A percentile compares a stretch with the other conserved stretches of the same genome.
Evolutionary conservation across 2,888 invertebrate species (phyloP).

Genomic region (Melanostoma mellinum): DNA sequence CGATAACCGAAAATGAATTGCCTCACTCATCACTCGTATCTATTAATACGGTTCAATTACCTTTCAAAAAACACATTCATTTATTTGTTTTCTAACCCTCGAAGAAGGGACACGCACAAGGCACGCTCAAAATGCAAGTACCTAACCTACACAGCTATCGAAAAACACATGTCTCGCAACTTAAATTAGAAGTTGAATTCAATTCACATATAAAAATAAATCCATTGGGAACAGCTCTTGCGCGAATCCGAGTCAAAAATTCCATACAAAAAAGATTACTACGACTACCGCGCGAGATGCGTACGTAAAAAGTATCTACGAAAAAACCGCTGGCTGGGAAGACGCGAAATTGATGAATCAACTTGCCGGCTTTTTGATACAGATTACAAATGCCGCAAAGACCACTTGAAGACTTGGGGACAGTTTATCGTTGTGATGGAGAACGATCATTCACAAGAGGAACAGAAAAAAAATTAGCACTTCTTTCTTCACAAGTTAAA

Average conservation of each 20-base stretch:
- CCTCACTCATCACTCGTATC: conserved; percentile 64
- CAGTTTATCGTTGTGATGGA: neutral
- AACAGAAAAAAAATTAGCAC: neutral
- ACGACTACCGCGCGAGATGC: neutral
- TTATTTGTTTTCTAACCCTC: conserved; percentile 36
- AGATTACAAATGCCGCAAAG: conserved; percentile 11
- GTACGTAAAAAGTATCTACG: neutral
- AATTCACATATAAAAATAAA: conserved; percentile 20
- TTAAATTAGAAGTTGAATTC: conserved; percentile 20
- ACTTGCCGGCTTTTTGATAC: conserved; percentile 35
- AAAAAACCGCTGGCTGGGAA: neutral
- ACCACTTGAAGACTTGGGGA: neutral
- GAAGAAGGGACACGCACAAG: conserved; percentile 2
- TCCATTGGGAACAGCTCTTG: conserved; percentile 37
- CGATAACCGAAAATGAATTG: conserved; percentile 66
- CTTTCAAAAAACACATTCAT: conserved; percentile 49
- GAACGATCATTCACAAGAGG: neutral
- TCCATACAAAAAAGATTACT: conserved; percentile 6
- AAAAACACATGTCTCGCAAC: conserved; percentile 24
- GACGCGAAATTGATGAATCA: conserved; percentile 16
- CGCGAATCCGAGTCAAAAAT: conserved; percentile 4
- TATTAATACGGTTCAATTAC: conserved; percentile 65
- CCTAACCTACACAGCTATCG: too few species aligned
- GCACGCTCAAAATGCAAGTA: neutral
- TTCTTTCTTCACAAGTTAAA: conserved; percentile 16